Base-by-base conservation (phyloP, 2,113 vertebrate species). In the Oryzias melastigma region DNA sequence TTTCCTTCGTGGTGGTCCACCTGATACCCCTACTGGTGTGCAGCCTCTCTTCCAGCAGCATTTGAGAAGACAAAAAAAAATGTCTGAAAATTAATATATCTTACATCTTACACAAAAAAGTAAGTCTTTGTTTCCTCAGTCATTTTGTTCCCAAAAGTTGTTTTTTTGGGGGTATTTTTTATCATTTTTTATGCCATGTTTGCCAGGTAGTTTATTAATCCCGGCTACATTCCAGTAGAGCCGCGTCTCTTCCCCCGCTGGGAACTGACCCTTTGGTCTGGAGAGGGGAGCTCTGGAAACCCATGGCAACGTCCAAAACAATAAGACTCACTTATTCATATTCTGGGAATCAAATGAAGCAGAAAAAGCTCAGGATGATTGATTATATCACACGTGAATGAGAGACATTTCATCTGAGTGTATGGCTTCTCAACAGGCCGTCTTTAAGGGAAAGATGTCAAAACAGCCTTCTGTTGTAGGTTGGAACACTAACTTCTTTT, bases 291-390 rank as follows among this genome's bases (percentile, higher is more conserved):
- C 80, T 71, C 57, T 45, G 66, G 68, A 72, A 89, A 79, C 59
- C 80, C 82, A 10, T 75, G 47, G 85, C 81, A 88, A 89, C 86
- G 16, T 62, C 54, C 73, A 65, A 77, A 57, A 87, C 78, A 87
- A 88, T 82, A 64, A 78, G 44, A 71, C 62, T 77, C 75, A 59
- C 77, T 80, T 84, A 84, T 73, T 88, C 81, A 88, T 90, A 87
- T 80, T 84, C 69, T 68, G 77, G 60, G 35, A 50, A 17, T 79
- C 53, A 71, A 88, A 57, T 56, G 68, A 73, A 68, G 75, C 79
- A 84, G 75, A 90, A 86, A 86, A 68, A 54, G 43, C 52, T 49
- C 55, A 7, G 64, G 35, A 80, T 85, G 84, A 86, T 83, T 71
- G 73, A 83, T 84, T 72, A 56, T 56, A 75, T 85, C 61, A 71